Conservation (phyloP, 1,140 invertebrate genomes). For the Zaprionus lachaisei region DNA sequence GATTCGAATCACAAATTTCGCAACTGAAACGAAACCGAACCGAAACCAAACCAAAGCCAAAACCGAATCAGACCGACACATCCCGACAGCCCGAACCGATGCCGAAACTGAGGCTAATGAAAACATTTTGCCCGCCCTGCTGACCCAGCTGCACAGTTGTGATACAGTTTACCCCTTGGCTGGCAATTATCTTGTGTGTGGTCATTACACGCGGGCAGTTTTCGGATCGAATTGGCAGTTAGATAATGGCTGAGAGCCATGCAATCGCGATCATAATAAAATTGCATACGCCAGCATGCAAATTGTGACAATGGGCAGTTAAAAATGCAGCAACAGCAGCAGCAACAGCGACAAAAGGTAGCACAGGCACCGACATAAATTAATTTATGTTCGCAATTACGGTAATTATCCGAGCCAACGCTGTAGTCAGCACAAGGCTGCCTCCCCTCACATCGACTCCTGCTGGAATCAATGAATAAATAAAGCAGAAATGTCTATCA, state of each 20-base stretch:
- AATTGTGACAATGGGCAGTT: slow-evolving; percentile 10
- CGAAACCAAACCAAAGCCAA: not conserved
- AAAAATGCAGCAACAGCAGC: slow-evolving; percentile 13
- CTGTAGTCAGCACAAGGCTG: not conserved
- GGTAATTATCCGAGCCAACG: slow-evolving; percentile 57
- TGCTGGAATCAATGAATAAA: slow-evolving; percentile 48
- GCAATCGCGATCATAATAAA: slow-evolving; percentile 37
- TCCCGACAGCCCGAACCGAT: not conserved
- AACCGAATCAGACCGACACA: not conserved
- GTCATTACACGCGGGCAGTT: not conserved
- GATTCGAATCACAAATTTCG: not conserved
- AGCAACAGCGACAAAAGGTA: not conserved
- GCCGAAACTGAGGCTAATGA: not conserved
- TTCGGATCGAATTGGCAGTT: slow-evolving; percentile 24
- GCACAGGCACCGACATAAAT: slow-evolving; percentile 49
- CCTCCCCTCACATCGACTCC: not conserved
- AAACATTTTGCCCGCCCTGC: not conserved
- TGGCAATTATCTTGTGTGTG: not conserved
- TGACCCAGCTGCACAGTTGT: not conserved
- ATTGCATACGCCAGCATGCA: slow-evolving; percentile 26
- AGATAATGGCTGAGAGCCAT: slow-evolving; percentile 30
- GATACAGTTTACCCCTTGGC: not conserved
- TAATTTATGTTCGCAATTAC: slow-evolving; percentile 70
- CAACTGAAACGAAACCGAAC: not conserved
- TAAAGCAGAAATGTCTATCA: slow-evolving; percentile 63